These are phyloP conservation scores for Drosophila mayaguana DNA, from an alignment of 2,888 invertebrate genomes.

Conservation along the genomic window DNA sequence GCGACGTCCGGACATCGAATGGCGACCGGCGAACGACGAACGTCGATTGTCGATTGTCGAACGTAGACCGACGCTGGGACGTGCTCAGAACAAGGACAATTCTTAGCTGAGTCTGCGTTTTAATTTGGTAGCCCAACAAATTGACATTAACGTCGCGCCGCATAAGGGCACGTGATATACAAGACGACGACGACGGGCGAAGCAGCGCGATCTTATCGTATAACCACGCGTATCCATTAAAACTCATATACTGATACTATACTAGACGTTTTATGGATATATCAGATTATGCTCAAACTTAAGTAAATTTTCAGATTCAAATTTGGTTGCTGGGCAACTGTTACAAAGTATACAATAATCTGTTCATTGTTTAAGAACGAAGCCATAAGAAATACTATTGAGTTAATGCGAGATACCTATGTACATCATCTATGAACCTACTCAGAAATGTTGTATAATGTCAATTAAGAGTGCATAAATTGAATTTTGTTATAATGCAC, in stretches of 20 bases:
- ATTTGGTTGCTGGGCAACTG: background rate
- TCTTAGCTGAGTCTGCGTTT: slow-evolving; percentile 58
- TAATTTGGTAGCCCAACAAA: slow-evolving; percentile 76
- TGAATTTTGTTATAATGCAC: too few relatives aligned
- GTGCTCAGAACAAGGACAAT: slow-evolving; percentile 58
- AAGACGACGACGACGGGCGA: slow-evolving; percentile 6
- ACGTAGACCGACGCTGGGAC: slow-evolving; percentile 24
- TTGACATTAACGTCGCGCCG: slow-evolving; percentile 71
- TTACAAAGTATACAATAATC: background rate
- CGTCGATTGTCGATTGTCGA: slow-evolving; percentile 8
- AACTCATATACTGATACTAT: slow-evolving; percentile 20
- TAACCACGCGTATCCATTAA: background rate
- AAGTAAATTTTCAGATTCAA: background rate
- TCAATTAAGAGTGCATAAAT: too few relatives aligned
- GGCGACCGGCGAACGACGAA: slow-evolving; percentile 22
- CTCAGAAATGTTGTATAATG: too few relatives aligned
- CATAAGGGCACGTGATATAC: slow-evolving; percentile 59
- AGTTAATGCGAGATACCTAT: background rate
- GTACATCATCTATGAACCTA: too few relatives aligned
- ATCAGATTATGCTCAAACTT: slow-evolving; percentile 6
- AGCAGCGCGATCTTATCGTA: slow-evolving; percentile 46
- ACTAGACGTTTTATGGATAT: slow-evolving; percentile 18
- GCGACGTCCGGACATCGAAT: slow-evolving; percentile 37
- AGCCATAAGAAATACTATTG: background rate
- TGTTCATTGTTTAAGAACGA: background rate